phyloP scores from a whole-genome alignment of 2,113 vertebrate species.

The Protobothrops flavoviridis region DNA sequence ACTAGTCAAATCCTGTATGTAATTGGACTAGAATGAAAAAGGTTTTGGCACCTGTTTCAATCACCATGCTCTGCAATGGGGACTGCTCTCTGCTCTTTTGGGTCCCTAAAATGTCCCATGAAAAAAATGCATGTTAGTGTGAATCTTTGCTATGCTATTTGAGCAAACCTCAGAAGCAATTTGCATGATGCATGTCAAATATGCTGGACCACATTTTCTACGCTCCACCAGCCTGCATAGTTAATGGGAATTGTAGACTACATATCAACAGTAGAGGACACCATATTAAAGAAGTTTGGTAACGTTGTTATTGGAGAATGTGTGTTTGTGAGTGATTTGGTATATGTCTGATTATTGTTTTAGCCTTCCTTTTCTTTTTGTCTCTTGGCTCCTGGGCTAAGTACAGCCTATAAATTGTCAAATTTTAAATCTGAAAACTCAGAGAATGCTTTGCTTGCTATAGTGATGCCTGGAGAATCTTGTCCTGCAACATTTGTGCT shows the following conservation, averaged over 20 bases:
- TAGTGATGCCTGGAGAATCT: neutral
- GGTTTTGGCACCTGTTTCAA: neutral
- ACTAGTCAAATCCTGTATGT: neutral
- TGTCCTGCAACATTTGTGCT: neutral
- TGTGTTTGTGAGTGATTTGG: neutral
- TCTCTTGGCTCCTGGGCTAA: neutral
- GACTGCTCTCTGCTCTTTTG: neutral
- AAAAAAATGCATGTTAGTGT: neutral
- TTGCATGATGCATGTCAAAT: neutral
- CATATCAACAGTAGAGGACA: neutral
- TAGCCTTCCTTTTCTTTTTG: neutral
- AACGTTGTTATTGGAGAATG: neutral
- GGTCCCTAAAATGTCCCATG: neutral
- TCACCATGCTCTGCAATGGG: neutral
- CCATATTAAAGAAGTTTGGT: neutral
- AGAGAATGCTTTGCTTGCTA: neutral
- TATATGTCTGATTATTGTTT: neutral
- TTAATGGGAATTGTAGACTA: neutral
- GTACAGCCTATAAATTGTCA: neutral
- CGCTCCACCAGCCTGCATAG: neutral
- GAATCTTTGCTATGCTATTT: neutral
- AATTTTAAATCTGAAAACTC: neutral
- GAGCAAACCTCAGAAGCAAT: neutral
- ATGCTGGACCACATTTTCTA: neutral
- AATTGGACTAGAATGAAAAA: neutral